Percentiles rank a stretch among this genome's conserved stretches.
phyloP scores from a whole-genome alignment of 2,888 invertebrate genomes.

The Minunthozetes semirufus region DNA sequence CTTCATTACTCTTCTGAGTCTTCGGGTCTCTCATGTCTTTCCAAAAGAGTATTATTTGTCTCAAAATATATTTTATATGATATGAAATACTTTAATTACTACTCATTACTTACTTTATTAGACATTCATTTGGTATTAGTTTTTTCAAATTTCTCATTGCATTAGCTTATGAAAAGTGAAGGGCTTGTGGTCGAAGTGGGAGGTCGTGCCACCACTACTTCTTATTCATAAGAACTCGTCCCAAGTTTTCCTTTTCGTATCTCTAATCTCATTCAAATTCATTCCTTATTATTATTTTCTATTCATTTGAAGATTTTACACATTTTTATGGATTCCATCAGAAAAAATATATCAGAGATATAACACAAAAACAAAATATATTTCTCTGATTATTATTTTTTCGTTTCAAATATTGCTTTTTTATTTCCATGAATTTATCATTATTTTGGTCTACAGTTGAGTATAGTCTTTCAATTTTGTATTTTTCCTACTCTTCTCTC shows the following conservation, averaged over 20 bases:
- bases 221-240: not conserved
- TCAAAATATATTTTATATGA: not conserved
- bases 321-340: conserved; percentile 22
- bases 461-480: not conserved
- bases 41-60: not conserved
- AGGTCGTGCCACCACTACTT: conserved; percentile 25
- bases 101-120: not conserved
- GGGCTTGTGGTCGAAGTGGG: conserved; percentile 24
- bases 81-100: not conserved
- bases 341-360: not conserved
- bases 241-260: not conserved
- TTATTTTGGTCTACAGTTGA: not conserved
- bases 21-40: too few relatives aligned
- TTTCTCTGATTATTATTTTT: conserved; percentile 15
- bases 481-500: not conserved
- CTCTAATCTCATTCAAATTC: conserved; percentile 24
- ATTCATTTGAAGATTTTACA: conserved; percentile 6
- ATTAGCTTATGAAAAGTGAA: not conserved
- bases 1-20: not conserved
- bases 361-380: not conserved
- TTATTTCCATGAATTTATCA: conserved; percentile 26
- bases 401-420: conserved; percentile 11
- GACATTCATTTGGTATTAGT: too few relatives aligned
- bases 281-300: not conserved
- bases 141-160: not conserved